Evolutionary conservation across 2,797 vertebrate genomes (phyloP).

Genomic region (Zenarchopterus dispar): DNA sequence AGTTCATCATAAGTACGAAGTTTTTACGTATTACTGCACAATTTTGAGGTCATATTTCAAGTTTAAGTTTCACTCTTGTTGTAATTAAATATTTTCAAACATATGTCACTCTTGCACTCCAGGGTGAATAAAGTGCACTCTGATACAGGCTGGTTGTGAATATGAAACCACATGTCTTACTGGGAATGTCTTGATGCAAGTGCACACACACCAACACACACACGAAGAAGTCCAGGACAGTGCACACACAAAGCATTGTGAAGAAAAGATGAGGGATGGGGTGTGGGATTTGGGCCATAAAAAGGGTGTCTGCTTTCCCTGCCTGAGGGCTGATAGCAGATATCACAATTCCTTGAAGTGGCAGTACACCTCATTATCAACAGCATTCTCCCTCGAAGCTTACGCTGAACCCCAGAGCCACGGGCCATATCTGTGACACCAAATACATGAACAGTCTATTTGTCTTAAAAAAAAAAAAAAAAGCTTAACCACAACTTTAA

Average conservation of each 20-base stretch:
- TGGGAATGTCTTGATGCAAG: slow-evolving; percentile 10
- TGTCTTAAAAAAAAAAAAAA: too few relatives aligned
- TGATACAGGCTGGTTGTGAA: slow-evolving; percentile 13
- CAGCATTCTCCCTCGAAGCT: slow-evolving; percentile 41
- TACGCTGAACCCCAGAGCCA: slow-evolving; percentile 34
- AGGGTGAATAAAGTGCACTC: slow-evolving; percentile 15
- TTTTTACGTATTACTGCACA: too few relatives aligned
- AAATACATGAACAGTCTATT: slow-evolving; percentile 28
- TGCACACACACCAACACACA: slow-evolving; percentile 2
- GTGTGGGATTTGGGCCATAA: slow-evolving; percentile 67
- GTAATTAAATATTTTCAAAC: too few relatives aligned
- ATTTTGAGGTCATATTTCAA: too few relatives aligned
- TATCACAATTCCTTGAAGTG: slow-evolving; percentile 67
- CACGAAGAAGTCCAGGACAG: slow-evolving; percentile 31
- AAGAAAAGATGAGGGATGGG: slow-evolving; percentile 26
- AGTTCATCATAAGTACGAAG: too few relatives aligned
- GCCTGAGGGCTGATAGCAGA: slow-evolving; percentile 69
- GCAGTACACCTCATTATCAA: slow-evolving; percentile 67
- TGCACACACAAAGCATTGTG: slow-evolving; percentile 26
- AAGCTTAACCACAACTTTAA: not conserved
- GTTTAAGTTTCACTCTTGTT: too few relatives aligned
- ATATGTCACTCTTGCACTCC: slow-evolving; percentile 2
- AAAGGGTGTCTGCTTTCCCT: slow-evolving; percentile 71
- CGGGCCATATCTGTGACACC: slow-evolving; percentile 24
- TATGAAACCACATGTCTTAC: slow-evolving; percentile 29